These are phyloP conservation scores for Drosophila melanogaster DNA, from an alignment of 1,140 invertebrate genomes.

Conservation along the genomic window Release_6_plus_ISO1_MT NT_037436.4:11224501-11225000, in stretches of 20 bases:
- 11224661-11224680: background rate
- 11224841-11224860: background rate
- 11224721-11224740: too few species aligned
- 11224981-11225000: constrained; percentile 52
- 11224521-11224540: background rate
- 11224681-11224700: background rate
- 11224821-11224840: background rate
- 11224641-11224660: background rate
- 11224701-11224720: too few species aligned
- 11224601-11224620: background rate
- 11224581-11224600: background rate
- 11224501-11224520: background rate
- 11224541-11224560: background rate
- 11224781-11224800: background rate
- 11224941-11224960: too few species aligned
- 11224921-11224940: too few species aligned
- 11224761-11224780: too few species aligned
- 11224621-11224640: too few species aligned
- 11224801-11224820: background rate
- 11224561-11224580: constrained; percentile 6
- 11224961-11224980: too few species aligned
- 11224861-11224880: constrained; percentile 8
- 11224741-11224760: too few species aligned
- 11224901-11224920: too few species aligned
- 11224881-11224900: too few species aligned